phyloP scores from a whole-genome alignment of 2,888 invertebrate species.

The Chalcis sispes region DNA sequence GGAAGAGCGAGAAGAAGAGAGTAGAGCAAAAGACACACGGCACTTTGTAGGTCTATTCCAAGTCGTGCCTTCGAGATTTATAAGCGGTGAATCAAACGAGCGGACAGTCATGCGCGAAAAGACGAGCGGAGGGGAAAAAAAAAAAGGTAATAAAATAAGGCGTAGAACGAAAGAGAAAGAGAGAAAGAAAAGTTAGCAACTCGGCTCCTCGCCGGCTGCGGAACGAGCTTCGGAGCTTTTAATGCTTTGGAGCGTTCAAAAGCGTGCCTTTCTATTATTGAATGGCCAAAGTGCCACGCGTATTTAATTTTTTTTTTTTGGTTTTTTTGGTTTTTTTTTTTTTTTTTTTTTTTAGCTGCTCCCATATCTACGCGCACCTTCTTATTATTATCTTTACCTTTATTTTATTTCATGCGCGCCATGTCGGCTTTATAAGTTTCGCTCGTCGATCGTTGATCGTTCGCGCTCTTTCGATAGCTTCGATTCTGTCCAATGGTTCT shows the following conservation, averaged over 20 bases:
- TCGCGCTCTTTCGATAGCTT: no score
- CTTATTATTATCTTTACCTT: no score
- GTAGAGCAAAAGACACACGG: conserved; percentile 25
- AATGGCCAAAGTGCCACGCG: conserved; percentile 61
- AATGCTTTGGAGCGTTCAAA: conserved; percentile 64
- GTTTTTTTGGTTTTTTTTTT: conserved; percentile 15
- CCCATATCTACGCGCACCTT: background rate
- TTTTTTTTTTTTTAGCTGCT: background rate
- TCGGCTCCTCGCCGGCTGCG: conserved; percentile 31
- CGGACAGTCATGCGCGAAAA: conserved; percentile 26
- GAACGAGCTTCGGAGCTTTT: no score
- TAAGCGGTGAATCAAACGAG: conserved; percentile 68
- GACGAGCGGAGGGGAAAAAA: no score
- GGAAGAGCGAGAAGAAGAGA: conserved; percentile 26
- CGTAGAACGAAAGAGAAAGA: conserved; percentile 35
- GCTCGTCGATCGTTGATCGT: no score
- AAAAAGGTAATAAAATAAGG: no score
- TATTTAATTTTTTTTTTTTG: conserved; percentile 54
- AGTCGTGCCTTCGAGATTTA: conserved; percentile 66
- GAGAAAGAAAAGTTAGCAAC: background rate
- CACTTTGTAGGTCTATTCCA: conserved; percentile 49
- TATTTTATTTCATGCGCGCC: background rate
- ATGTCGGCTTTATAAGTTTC: no score
- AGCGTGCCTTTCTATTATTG: conserved; percentile 74
- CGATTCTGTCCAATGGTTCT: no score